phyloP scores from a whole-genome alignment of 2,113 vertebrate genomes.

The Butorides virescens region DNA sequence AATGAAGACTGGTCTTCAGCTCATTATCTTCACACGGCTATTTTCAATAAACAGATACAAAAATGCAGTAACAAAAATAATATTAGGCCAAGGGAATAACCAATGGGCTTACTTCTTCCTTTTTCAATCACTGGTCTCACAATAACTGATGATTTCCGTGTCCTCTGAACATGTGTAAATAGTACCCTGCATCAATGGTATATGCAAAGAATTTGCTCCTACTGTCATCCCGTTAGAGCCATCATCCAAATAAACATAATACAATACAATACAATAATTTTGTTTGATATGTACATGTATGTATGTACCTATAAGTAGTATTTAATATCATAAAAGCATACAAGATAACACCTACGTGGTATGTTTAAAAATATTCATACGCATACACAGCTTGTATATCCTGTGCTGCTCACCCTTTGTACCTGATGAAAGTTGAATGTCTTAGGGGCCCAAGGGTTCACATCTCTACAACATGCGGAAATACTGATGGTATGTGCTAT shows the following conservation, averaged over 20 bases:
- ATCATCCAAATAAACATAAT: neutral
- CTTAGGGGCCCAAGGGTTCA: neutral
- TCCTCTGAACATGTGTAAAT: neutral
- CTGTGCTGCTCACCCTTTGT: neutral
- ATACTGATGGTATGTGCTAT: neutral
- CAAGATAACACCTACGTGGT: neutral
- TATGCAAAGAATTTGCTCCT: neutral
- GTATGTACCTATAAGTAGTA: neutral
- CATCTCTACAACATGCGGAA: neutral
- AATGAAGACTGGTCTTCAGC: neutral
- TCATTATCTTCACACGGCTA: neutral
- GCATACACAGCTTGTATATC: neutral
- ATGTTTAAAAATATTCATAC: neutral
- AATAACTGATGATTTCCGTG: neutral
- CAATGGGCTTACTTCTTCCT: neutral
- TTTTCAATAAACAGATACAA: slow-evolving; percentile 4
- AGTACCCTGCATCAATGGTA: neutral
- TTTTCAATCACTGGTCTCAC: neutral
- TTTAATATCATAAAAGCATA: neutral
- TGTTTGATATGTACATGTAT: neutral
- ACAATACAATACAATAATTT: neutral
- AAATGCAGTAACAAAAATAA: neutral
- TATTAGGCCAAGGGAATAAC: neutral
- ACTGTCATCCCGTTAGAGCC: neutral
- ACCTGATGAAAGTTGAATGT: neutral